Evolutionary conservation across 2,888 invertebrate species (phyloP).

Genomic region (Zootermopsis nevadensis): DNA sequence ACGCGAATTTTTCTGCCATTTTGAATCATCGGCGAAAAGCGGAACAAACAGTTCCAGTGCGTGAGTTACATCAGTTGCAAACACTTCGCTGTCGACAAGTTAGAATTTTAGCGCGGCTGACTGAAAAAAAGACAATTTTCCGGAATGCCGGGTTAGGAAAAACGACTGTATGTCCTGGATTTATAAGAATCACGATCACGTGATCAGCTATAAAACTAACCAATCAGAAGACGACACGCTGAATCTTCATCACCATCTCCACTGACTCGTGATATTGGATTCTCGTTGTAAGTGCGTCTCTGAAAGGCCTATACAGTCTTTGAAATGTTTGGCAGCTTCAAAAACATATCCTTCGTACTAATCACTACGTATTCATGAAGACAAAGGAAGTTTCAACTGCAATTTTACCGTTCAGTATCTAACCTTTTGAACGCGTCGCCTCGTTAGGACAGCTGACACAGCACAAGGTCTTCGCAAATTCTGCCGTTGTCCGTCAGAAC

Average conservation of each 20-base stretch:
- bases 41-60: not conserved
- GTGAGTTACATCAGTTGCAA: not conserved
- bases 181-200: not conserved
- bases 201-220: not conserved
- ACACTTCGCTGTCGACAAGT: not conserved
- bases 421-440: too few relatives aligned
- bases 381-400: too few relatives aligned
- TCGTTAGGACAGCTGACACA: too few relatives aligned
- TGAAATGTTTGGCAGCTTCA: not conserved
- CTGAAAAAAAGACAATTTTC: not conserved
- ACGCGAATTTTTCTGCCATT: too few relatives aligned
- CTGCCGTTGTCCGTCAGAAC: too few relatives aligned
- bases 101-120: not conserved
- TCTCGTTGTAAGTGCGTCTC: not conserved
- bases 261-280: not conserved
- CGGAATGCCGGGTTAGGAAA: not conserved
- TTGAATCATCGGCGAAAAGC: not conserved
- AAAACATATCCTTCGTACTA: too few relatives aligned
- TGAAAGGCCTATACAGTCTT: not conserved
- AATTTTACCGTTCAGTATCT: too few relatives aligned
- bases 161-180: not conserved
- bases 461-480: too few relatives aligned
- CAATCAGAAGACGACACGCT: not conserved
- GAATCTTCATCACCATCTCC: constrained; percentile 5
- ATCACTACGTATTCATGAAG: too few relatives aligned